A percentile compares a stretch with the other conserved stretches of the same genome.
Evolutionary conservation across 2,888 invertebrate genomes (phyloP).

Genomic region (Hymenopus coronatus): DNA sequence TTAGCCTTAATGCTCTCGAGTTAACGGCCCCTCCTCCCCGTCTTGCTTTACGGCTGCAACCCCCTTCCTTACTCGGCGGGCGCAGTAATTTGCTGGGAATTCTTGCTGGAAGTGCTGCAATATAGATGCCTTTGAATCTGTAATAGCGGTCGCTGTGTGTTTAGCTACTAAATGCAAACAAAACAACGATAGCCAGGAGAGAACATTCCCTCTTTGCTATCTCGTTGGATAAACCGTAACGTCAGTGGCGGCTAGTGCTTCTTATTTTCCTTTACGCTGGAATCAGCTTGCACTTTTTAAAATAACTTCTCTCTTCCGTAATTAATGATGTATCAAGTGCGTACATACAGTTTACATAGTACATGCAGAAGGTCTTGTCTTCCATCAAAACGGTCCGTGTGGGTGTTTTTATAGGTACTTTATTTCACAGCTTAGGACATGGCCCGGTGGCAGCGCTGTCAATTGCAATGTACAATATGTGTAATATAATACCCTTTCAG

Average conservation of each 20-base stretch:
- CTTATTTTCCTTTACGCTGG: background rate
- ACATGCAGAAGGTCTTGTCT: too few species aligned
- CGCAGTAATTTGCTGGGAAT: slow-evolving; percentile 28
- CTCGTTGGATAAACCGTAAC: background rate
- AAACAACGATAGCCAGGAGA: background rate
- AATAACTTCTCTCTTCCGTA: too few species aligned
- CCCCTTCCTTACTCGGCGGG: background rate
- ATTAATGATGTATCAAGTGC: too few species aligned
- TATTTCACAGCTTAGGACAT: too few species aligned
- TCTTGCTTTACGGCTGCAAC: slow-evolving; percentile 12
- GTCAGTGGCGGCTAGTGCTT: background rate
- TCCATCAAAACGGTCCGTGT: too few species aligned
- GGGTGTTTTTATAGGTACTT: too few species aligned
- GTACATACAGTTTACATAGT: too few species aligned
- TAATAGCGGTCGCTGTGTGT: slow-evolving; percentile 13
- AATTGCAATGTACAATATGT: too few species aligned
- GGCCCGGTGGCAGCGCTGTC: too few species aligned
- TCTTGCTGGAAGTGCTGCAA: background rate
- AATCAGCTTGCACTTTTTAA: too few species aligned
- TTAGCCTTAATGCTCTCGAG: slow-evolving; percentile 18
- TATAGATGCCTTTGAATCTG: slow-evolving; percentile 24
- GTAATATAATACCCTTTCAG: too few species aligned
- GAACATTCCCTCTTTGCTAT: background rate
- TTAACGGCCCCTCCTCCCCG: slow-evolving; percentile 20
- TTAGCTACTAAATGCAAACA: slow-evolving; percentile 1